A percentile compares a stretch with the other conserved stretches of the same genome.
These are phyloP conservation scores for Cephus cinctus DNA, from an alignment of 1,140 invertebrate species.

Conservation along the genomic window DNA sequence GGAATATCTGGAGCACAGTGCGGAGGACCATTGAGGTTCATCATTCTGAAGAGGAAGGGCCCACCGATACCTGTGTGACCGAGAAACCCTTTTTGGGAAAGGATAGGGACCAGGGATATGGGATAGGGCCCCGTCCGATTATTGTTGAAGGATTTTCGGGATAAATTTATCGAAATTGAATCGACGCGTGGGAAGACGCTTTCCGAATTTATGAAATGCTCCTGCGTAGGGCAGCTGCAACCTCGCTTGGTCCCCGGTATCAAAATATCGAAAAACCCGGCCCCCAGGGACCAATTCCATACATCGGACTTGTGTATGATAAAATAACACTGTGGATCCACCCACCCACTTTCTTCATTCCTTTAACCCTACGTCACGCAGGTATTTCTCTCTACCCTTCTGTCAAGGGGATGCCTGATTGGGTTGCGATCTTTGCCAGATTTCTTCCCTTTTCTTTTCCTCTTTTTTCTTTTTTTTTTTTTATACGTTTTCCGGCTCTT, in stretches of 20 bases:
- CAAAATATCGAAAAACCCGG: constrained; percentile 5
- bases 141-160: too few species aligned
- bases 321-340: too few species aligned
- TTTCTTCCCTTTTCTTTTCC: not conserved
- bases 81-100: too few species aligned
- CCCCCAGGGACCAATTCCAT: constrained; percentile 15
- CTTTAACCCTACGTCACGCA: too few species aligned
- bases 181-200: constrained; percentile 18
- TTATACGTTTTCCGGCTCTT: not conserved
- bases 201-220: constrained; percentile 29
- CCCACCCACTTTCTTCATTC: too few species aligned
- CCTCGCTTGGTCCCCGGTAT: constrained; percentile 12
- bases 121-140: not conserved
- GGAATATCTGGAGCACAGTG: too few species aligned
- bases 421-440: not conserved
- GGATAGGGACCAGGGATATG: not conserved
- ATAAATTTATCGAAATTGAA: too few species aligned
- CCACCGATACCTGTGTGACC: too few species aligned
- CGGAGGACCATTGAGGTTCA: too few species aligned
- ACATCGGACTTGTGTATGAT: too few species aligned
- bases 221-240: constrained; percentile 19
- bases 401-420: not conserved
- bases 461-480: not conserved
- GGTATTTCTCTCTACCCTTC: not conserved
- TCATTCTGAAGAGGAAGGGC: too few species aligned